Evolutionary conservation across 2,113 vertebrate species (phyloP).

Genomic region (Nannobrachium achirus): DNA sequence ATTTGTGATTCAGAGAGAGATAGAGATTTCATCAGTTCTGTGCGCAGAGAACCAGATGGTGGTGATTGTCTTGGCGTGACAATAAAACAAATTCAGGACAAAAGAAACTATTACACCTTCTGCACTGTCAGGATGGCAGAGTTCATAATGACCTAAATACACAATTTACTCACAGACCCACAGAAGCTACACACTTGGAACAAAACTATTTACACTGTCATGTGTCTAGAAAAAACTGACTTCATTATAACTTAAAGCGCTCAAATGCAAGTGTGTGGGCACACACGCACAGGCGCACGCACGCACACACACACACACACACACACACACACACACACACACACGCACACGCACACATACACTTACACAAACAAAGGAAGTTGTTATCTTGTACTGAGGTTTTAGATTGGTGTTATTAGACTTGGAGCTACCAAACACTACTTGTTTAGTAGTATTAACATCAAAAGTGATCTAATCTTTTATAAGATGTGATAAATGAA

Average conservation of each 20-base stretch:
- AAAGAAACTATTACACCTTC: slow-evolving; percentile 50
- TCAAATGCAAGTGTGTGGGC: no score
- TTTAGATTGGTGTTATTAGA: slow-evolving; percentile 9
- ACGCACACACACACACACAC: slow-evolving; percentile 5
- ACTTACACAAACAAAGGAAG: neutral
- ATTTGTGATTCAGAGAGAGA: no score
- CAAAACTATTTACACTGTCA: no score
- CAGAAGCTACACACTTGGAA: neutral
- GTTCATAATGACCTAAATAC: slow-evolving; percentile 25
- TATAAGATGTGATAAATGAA: no score
- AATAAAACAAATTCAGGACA: slow-evolving; percentile 33
- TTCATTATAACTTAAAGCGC: no score
- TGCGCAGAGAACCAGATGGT: slow-evolving; percentile 64
- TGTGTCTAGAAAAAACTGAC: no score
- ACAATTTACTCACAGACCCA: neutral
- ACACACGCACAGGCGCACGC: neutral
- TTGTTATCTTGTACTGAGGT: slow-evolving; percentile 5
- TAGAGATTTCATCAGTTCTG: slow-evolving; percentile 41
- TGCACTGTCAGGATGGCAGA: slow-evolving; percentile 46
- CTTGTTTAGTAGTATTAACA: no score
- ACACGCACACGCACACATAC: neutral
- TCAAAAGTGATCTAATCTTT: no score
- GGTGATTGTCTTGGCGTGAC: slow-evolving; percentile 59
- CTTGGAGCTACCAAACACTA: neutral
- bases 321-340: neutral